Evolutionary conservation across 2,113 vertebrate species (phyloP).

Genomic region (Lampris incognitus): DNA sequence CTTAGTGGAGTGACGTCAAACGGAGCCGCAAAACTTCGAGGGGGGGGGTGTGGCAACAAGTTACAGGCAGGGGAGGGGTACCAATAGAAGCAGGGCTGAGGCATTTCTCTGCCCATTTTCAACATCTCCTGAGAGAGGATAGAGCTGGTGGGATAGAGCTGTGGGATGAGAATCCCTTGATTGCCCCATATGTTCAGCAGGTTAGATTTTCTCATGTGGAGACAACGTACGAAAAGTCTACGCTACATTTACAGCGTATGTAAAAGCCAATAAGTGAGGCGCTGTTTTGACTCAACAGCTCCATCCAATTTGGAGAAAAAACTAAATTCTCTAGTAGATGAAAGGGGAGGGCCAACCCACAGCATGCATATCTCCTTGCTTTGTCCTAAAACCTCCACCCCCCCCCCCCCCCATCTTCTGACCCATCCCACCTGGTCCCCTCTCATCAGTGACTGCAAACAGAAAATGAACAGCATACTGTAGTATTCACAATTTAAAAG

Average conservation of each 20-base stretch:
- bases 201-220: constrained; percentile 52
- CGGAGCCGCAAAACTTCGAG: constrained; percentile 76
- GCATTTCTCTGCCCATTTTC: constrained; percentile 53
- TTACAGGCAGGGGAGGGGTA: constrained; percentile 75
- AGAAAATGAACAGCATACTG: constrained; percentile 64
- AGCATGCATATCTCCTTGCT: constrained; percentile 38
- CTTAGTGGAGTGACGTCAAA: constrained; percentile 83
- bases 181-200: constrained; percentile 43
- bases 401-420: constrained; percentile 37
- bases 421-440: constrained; percentile 67
- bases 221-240: constrained; percentile 61
- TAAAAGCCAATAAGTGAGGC: constrained; percentile 58
- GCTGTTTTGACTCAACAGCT: constrained; percentile 42
- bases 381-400: constrained; percentile 31
- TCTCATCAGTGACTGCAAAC: constrained; percentile 69
- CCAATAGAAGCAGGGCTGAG: constrained; percentile 70
- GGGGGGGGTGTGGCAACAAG: constrained; percentile 68
- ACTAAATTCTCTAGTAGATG: constrained; percentile 31
- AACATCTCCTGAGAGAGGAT: constrained; percentile 64
- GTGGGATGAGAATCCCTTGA: constrained; percentile 46
- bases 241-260: constrained; percentile 64
- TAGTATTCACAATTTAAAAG: constrained; percentile 76
- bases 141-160: constrained; percentile 57
- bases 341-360: constrained; percentile 51
- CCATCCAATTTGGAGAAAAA: constrained; percentile 59